Evolutionary conservation across 2,888 invertebrate genomes (phyloP).

Genomic region (Dione vanillae): DNA sequence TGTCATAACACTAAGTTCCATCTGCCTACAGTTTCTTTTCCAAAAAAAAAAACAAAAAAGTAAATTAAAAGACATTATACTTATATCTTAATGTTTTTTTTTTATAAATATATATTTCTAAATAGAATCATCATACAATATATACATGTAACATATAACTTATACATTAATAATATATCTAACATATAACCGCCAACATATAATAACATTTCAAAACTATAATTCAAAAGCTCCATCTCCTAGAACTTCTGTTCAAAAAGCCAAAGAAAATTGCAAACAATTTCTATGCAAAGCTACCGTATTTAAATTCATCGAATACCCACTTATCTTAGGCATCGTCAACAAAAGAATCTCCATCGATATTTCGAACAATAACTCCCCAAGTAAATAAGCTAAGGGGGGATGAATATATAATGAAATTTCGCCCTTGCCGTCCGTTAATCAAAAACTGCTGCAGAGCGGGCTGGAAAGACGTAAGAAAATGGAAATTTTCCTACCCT

Average conservation of each 20-base stretch:
- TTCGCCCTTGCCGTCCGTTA: constrained; percentile 80
- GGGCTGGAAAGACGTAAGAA: constrained; percentile 80
- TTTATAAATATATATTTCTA: no score
- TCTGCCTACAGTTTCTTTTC: no score
- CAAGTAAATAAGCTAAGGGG: constrained; percentile 69
- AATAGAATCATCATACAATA: no score
- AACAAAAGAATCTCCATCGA: constrained; percentile 50
- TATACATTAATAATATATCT: no score
- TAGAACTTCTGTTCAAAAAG: neutral
- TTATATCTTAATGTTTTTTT: no score
- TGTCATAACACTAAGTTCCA: no score
- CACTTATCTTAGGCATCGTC: constrained; percentile 42
- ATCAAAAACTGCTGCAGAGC: constrained; percentile 83
- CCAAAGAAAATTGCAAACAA: constrained; percentile 5
- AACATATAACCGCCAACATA: no score
- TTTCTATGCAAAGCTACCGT: neutral
- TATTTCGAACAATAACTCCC: constrained; percentile 62
- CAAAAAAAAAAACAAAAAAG: no score
- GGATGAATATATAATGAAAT: constrained; percentile 83
- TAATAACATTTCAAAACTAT: neutral
- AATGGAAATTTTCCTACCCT: constrained; percentile 84
- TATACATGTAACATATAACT: no score
- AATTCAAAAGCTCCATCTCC: constrained; percentile 1
- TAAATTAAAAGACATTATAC: no score
- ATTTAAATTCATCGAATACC: constrained; percentile 19